Base-by-base conservation (phyloP, 2,797 vertebrate genomes). In the Rachycentron canadum region DNA sequence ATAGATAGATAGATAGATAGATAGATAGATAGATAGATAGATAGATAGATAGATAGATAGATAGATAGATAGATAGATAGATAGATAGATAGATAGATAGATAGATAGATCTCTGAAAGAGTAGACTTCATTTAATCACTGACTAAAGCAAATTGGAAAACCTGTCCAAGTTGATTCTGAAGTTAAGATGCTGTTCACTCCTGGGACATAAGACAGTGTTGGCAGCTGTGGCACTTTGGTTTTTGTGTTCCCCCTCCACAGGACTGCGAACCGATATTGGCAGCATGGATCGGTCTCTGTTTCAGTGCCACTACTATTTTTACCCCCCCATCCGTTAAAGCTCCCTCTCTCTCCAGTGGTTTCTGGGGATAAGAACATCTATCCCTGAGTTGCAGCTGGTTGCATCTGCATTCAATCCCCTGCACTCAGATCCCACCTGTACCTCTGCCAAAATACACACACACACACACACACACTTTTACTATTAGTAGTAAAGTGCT, bases 301-400 rank as follows among this genome's bases (percentile, higher is more conserved):
- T 83, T 71, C 71, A 25, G 55, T 71, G 86, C 82, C 85, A 78
- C 84, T 58, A 50, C 83, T 90, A 84, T 90, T 88, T 90, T 87
- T 81, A 88, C 73, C 80, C 62, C 40, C 65, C 66, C 81, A 73
- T 86, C 70, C 72, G 38, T 86, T 90, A 84, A 82, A 90, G 84
- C 86, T 88, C 58, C 41, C 63, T 79, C 66, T 65, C 76, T 84
- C 83, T 74, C 63, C 36, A 16, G 60, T 59, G 73, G 61, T 60
- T 79, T 83, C 71, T 78, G 65, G 55, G 80, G 73, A 85, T 80
- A 34, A 71, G 12, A 63, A 58, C 67, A 47, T 87, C 65, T 58
- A 58, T 89, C 72, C 58, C 45, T 6, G 21, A 7, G 21, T n/a
- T 62, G 62, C 86, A 87, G 84, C 84, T 77, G 66, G 67, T 68